Evolutionary conservation across 2,113 vertebrate genomes (phyloP).

Genomic region (Aphyosemion australe): DNA sequence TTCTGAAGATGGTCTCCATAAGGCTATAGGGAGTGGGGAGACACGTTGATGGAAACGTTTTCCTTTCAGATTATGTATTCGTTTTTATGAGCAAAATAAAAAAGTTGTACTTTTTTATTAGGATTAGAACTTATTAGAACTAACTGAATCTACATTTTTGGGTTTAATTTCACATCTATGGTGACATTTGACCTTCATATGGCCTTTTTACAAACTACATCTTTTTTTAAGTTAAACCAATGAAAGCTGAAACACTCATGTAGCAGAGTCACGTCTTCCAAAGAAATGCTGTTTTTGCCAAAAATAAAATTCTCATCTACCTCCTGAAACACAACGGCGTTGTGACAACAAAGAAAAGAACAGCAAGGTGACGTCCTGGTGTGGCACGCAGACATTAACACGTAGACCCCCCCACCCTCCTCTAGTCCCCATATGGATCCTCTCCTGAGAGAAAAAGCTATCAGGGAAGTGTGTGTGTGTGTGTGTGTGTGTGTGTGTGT

Average conservation of each 20-base stretch:
- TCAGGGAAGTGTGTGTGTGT: slow-evolving; percentile 59
- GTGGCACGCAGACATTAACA: slow-evolving; percentile 14
- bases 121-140: too few relatives aligned
- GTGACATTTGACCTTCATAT: background rate
- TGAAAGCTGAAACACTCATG: too few relatives aligned
- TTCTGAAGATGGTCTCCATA: too few relatives aligned
- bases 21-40: too few relatives aligned
- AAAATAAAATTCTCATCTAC: slow-evolving; percentile 10
- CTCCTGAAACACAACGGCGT: slow-evolving; percentile 23
- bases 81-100: too few relatives aligned
- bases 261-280: slow-evolving; percentile 3
- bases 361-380: slow-evolving; percentile 43
- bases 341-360: slow-evolving; percentile 60
- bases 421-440: slow-evolving; percentile 68
- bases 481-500: slow-evolving; percentile 25
- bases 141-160: too few relatives aligned
- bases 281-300: slow-evolving; percentile 1
- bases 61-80: too few relatives aligned
- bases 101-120: too few relatives aligned
- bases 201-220: background rate
- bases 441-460: slow-evolving; percentile 71
- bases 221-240: background rate
- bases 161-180: background rate
- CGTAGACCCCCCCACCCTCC: slow-evolving; percentile 30
- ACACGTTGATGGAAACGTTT: too few relatives aligned